Evolutionary conservation across 2,888 invertebrate genomes (phyloP), one percentile per base, ranked within the genome.

Genomic region (Physocephala rufipes): DNA sequence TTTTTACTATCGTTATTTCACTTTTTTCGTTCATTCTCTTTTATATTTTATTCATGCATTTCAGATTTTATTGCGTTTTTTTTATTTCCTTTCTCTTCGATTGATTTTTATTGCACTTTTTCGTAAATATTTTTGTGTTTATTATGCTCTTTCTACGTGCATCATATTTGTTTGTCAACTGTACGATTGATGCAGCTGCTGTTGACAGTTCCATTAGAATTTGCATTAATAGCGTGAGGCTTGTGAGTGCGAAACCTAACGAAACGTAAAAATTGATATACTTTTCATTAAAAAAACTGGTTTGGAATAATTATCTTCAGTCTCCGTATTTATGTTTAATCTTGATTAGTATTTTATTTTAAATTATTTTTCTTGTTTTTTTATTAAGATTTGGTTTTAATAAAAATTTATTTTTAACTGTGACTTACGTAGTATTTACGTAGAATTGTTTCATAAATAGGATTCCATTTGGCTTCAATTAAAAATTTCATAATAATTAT

Each of bases 151-250:
- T 53, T 36, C 36, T 36, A 36, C 36, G 36, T 53, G 53, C 21
- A 53, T 53, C 12, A 21, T 21, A 21, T 12, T 21, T 53, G 7
- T 53, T n/a, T 36, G 4, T 49, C 5, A n/a, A 21, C 21, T 53
- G 19, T 53, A 12, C 24, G 53, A 49, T 53, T 24, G 16, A 16
- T 49, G 2, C 53, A 21, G n/a, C 53, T 53, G 53, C 53, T 53
- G 53, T 53, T 53, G 53, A 53, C 53, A 53, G n/a, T 53, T n/a
- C 53, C 21, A 53, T 53, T 53, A 53, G 24, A 19, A 49, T 49
- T 49, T 24, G 53, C 21, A 21, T n/a, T 36, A 9, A 36, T 36
- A 36, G 9, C 36, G 36, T 36, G 9, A 36, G 9, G 9, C 36
- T 36, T 4, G 36, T 36, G 9, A 36, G 36, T 36, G 36, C 36